These are phyloP conservation scores for Rhopalosiphum padi DNA, from an alignment of 1,140 invertebrate species.

Conservation along the genomic window DNA sequence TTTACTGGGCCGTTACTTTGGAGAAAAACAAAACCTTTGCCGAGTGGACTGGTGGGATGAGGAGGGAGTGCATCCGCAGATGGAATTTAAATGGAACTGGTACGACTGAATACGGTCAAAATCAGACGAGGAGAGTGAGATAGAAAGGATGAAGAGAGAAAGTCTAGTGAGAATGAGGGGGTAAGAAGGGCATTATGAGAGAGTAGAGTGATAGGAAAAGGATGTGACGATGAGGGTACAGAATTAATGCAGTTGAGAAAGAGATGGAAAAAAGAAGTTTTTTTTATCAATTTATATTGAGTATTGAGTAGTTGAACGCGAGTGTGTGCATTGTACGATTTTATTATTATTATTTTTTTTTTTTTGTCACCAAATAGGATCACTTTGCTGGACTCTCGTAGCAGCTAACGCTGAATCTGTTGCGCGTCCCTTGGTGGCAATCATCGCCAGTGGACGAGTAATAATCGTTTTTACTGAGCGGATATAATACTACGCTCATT, in stretches of 20 bases:
- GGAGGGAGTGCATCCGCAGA: neutral
- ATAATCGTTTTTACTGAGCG: neutral
- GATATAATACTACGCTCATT: neutral
- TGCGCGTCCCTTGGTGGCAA: neutral
- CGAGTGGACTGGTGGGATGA: neutral
- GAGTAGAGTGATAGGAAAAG: too few relatives aligned
- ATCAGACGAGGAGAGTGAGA: neutral
- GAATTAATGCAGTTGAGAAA: neutral
- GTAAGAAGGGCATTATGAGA: neutral
- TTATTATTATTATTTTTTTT: neutral
- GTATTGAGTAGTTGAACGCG: neutral
- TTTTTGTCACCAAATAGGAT: neutral
- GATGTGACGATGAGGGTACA: neutral
- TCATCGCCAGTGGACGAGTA: neutral
- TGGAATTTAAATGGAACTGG: conserved; percentile 37
- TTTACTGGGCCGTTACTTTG: conserved; percentile 32
- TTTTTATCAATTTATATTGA: neutral
- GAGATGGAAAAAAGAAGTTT: neutral
- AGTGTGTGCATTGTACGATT: neutral
- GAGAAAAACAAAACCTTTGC: conserved; percentile 13
- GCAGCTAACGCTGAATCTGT: neutral
- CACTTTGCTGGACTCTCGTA: neutral
- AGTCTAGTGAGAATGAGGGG: neutral
- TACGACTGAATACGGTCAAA: neutral
- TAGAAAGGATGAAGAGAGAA: neutral